Percentiles rank a stretch among this genome's conserved stretches.
Conservation (phyloP, 2,113 vertebrate genomes). For the Nothocercus julius region DNA sequence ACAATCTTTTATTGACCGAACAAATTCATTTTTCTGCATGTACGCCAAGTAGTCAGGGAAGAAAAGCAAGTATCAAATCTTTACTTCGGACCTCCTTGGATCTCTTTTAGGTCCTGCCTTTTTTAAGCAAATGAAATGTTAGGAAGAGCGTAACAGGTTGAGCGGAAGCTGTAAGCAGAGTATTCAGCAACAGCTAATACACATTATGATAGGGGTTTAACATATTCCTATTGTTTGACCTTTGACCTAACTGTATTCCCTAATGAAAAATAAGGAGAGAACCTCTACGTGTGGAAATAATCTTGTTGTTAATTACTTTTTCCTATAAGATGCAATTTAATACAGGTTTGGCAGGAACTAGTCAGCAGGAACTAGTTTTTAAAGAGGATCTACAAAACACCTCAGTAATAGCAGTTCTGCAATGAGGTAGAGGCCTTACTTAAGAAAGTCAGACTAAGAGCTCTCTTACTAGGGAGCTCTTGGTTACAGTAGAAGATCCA, state of each 20-base stretch:
- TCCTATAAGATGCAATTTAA: neutral
- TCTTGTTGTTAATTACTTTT: neutral
- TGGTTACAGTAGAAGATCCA: neutral
- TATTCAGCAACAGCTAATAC: too few relatives aligned
- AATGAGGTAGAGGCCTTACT: neutral
- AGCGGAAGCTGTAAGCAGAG: neutral
- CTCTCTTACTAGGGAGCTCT: neutral
- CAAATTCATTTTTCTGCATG: neutral
- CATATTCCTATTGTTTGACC: neutral
- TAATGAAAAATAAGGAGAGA: neutral
- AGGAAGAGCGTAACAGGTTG: too few relatives aligned
- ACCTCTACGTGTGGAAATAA: too few relatives aligned
- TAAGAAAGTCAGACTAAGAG: too few relatives aligned
- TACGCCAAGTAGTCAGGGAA: neutral
- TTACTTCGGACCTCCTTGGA: too few relatives aligned
- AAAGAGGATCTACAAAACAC: fast-evolving
- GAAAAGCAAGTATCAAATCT: fast-evolving
- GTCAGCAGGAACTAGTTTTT: neutral
- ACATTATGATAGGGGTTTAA: neutral
- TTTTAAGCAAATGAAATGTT: neutral
- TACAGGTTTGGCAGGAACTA: neutral
- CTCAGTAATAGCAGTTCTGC: neutral
- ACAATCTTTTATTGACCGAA: too few relatives aligned
- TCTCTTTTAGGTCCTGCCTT: too few relatives aligned
- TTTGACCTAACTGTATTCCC: neutral